Conservation (phyloP, 2,113 vertebrate species). For the Psilopogon haemacephalus region DNA sequence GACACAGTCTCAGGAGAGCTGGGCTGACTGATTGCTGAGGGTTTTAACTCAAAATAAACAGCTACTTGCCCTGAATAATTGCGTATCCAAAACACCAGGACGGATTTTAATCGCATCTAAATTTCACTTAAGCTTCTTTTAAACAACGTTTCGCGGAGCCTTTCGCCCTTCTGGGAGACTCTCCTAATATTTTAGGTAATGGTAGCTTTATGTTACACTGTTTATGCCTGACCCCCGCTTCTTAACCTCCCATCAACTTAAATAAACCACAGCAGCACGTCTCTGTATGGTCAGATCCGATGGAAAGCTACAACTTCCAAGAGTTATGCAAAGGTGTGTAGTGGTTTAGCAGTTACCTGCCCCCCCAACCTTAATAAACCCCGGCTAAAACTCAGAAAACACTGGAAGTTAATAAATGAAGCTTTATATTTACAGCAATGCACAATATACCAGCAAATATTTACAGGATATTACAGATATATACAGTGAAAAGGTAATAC, state of each 20-base stretch:
- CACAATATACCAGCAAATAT: too few relatives aligned
- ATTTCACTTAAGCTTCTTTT: neutral
- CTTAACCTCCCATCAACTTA: neutral
- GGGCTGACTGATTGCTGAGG: neutral
- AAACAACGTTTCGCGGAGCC: neutral
- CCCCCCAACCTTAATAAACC: too few relatives aligned
- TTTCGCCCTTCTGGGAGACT: neutral
- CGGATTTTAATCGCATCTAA: neutral
- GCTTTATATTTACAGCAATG: too few relatives aligned
- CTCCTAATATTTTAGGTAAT: neutral
- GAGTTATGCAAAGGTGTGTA: neutral
- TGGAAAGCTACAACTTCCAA: neutral
- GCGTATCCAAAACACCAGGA: neutral
- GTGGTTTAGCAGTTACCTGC: too few relatives aligned
- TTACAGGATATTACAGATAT: too few relatives aligned
- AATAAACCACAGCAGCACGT: neutral
- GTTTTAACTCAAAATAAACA: constrained; percentile 28
- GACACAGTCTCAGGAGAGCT: neutral
- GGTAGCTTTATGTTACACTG: neutral
- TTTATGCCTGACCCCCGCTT: neutral
- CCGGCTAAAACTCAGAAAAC: too few relatives aligned
- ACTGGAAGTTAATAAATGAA: too few relatives aligned
- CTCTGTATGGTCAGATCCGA: neutral
- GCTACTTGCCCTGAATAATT: neutral
- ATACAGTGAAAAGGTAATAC: too few relatives aligned